Base-by-base conservation (phyloP, 1,140 invertebrate species). In the Drosophila cardini region DNA sequence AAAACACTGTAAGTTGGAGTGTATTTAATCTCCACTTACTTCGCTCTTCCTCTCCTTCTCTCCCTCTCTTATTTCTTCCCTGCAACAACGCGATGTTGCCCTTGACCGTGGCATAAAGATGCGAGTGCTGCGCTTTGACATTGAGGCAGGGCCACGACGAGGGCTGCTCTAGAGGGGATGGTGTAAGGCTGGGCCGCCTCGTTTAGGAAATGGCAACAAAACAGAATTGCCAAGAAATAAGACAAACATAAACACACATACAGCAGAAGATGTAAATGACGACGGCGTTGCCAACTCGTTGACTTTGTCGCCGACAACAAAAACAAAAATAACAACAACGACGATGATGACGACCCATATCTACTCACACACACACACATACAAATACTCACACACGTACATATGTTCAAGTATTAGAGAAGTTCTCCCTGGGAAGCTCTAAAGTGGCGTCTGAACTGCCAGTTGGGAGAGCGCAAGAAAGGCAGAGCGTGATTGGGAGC, bases 171-270 rank as follows among this genome's bases (percentile, higher is more conserved):
- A 10, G 45, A 11, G 9, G 55, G 6, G 10, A n/a, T 11, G 42
- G 32, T 10, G 16, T 21, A 6, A 13, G 10, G 11, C 6, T 5
- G 26, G 30, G 15, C 13, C 32, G 43, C 13, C 11, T 32, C 32
- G 18, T 52, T 63, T 38, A 42, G 18, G 43, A 75, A 50, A 52
- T 58, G 38, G 15, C 43, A 65, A 71, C 72, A 75, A 75, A 75
- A 70, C 72, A 75, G 60, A 75, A 75, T 52, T 52, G 72, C 72
- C 67, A 75, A 75, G 72, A 75, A 75, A 75, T 71, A 75, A 75
- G 72, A 75, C 69, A 70, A 75, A 58, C 34, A 75, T 57, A 67
- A 67, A 40, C 10, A 30, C 13, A 52, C n/a, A 50, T 36, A 43
- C 26, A n/a, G 30, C 11, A 60, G 21, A 40, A 71, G 72, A 75